Evolutionary conservation across 2,797 vertebrate genomes (phyloP).

Genomic region (Sitta carolinensis): DNA sequence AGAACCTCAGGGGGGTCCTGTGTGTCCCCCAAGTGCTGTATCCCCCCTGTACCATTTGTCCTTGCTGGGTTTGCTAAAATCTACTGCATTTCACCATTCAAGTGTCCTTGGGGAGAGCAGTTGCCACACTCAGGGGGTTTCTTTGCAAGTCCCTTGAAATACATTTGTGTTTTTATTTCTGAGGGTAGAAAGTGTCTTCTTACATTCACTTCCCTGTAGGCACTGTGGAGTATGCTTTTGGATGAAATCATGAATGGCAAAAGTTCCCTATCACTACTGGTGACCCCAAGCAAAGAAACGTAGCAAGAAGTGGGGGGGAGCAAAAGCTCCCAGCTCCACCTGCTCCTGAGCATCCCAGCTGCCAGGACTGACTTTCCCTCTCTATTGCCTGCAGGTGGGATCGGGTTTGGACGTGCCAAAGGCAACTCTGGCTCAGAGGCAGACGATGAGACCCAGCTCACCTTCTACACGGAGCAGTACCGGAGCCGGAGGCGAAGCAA

Average conservation of each 20-base stretch:
- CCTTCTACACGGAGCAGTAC: slow-evolving; percentile 93
- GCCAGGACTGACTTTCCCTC: slow-evolving; percentile 11
- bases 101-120: background rate
- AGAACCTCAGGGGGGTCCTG: accelerated
- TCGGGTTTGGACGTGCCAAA: slow-evolving; percentile 86
- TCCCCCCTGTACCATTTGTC: accelerated
- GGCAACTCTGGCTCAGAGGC: slow-evolving; percentile 91
- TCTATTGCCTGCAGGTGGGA: slow-evolving; percentile 72
- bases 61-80: background rate
- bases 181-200: background rate
- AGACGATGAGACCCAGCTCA: slow-evolving; percentile 91
- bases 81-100: accelerated
- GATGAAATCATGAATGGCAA: background rate
- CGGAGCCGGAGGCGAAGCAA: slow-evolving; percentile 89
- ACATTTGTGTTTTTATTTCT: background rate
- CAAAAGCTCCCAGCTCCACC: background rate
- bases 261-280: background rate
- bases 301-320: accelerated
- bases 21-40: accelerated
- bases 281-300: background rate
- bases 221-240: background rate
- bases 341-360: background rate
- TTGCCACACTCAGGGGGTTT: background rate
- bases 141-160: background rate
- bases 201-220: accelerated